A percentile compares a stretch with the other conserved stretches of the same genome.
Conservation (phyloP, 1,140 invertebrate genomes). For the Hirudo medicinalis region DNA sequence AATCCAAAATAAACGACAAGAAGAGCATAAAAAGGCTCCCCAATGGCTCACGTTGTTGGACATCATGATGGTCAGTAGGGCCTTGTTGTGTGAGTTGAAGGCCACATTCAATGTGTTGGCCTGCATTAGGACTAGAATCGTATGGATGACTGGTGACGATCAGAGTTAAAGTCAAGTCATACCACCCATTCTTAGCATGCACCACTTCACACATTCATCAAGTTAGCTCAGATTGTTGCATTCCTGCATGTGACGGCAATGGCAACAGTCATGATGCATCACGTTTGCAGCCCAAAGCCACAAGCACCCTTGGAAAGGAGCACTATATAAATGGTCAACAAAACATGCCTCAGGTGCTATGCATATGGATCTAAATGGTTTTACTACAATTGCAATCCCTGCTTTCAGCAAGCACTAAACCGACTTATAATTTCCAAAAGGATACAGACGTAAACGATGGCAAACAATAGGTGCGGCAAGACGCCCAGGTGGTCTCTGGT, state of each 20-base stretch:
- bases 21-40: not conserved
- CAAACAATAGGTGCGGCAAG: constrained; percentile 72
- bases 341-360: too few species aligned
- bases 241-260: too few species aligned
- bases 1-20: too few species aligned
- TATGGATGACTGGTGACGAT: constrained; percentile 60
- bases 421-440: constrained; percentile 45
- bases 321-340: too few species aligned
- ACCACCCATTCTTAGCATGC: constrained; percentile 10
- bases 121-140: constrained; percentile 70
- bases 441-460: constrained; percentile 85
- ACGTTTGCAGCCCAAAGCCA: too few species aligned
- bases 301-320: too few species aligned
- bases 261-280: too few species aligned
- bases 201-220: too few species aligned
- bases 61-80: constrained; percentile 94
- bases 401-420: too few species aligned
- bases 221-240: too few species aligned
- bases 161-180: constrained; percentile 1
- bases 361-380: too few species aligned
- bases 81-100: constrained; percentile 96
- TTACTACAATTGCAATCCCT: too few species aligned
- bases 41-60: constrained; percentile 92
- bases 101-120: constrained; percentile 94
- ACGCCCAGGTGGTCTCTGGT: constrained; percentile 69